Conservation (phyloP, 2,888 invertebrate genomes). For the Callyntrura sp. region DNA sequence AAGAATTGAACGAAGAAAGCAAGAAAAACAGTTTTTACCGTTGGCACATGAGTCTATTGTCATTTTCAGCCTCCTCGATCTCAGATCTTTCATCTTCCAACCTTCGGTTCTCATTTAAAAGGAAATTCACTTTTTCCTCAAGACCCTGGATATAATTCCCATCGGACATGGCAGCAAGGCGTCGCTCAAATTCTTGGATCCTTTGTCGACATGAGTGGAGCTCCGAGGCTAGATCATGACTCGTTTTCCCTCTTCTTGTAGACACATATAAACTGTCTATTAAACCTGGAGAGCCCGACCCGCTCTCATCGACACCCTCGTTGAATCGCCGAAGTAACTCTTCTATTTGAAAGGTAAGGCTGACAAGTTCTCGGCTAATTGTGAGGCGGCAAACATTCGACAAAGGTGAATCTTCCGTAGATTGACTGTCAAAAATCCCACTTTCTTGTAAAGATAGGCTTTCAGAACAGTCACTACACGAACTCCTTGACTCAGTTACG, state of each 20-base stretch:
- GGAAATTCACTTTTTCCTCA: conserved; percentile 87
- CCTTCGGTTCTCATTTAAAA: conserved; percentile 88
- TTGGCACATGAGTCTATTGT: conserved; percentile 85
- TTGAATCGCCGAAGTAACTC: conserved; percentile 80
- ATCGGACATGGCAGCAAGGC: conserved; percentile 81
- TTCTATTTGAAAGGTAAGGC: conserved; percentile 83
- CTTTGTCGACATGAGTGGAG: conserved; percentile 82
- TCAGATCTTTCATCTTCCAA: conserved; percentile 91
- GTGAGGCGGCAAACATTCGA: conserved; percentile 74
- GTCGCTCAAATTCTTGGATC: conserved; percentile 83
- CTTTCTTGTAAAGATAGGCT: conserved; percentile 83
- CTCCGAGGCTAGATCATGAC: conserved; percentile 80
- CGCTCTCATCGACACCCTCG: conserved; percentile 74
- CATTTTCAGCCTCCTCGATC: conserved; percentile 91
- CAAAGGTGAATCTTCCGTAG: conserved; percentile 80
- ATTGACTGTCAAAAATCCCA: conserved; percentile 84
- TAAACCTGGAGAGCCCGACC: conserved; percentile 63
- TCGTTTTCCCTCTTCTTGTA: conserved; percentile 66
- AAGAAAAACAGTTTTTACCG: conserved; percentile 74
- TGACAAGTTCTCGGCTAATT: conserved; percentile 81
- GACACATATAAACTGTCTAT: conserved; percentile 59
- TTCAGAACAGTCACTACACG: conserved; percentile 84
- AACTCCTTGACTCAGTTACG: conserved; percentile 83
- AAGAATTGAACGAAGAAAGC: neutral
- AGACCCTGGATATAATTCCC: conserved; percentile 86